Base-by-base conservation (phyloP, 2,888 invertebrate genomes). In the Entomobrya multifasciata region DNA sequence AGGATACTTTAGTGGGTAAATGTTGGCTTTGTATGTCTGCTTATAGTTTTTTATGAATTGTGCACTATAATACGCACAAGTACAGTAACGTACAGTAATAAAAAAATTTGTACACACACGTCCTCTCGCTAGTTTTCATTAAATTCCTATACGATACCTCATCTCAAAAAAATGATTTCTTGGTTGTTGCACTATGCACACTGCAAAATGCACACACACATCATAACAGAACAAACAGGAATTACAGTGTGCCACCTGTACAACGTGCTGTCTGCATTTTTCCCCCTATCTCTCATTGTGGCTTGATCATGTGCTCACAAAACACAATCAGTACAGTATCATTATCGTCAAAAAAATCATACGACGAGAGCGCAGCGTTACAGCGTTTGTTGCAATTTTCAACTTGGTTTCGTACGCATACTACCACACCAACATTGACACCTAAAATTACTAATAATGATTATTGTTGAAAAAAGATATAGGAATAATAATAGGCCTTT, bases 51-150 rank as follows among this genome's bases (percentile, higher is more conserved):
- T 13, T 2, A 55, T 52, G 52, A 15, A 3, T 17, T 52, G n/a
- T 11, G 25, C 57, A 57, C 11, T 15, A 5, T 30, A 11, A 10
- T n/a, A 36, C 65, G 36, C 30, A 15, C n/a, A 20, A 0, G 36
- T 17, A 36, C 36, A 65, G 17, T 65, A 10, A 25, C 11, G 60
- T 13, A 60, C 25, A n/a, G 55, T 15, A 52, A 13, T 25, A 3
- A 25, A 57, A 57, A 57, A 57, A 22, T 22, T 10, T 15, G 2
- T n/a, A 22, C 13, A 44, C 67, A 44, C 47, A 25, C 44, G 67
- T 67, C 67, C 67, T 67, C 44, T 67, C 67, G 41, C 67, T 67
- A 65, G 65, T 17, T 67, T 36, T 67, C 47, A 20, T 25, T 44
- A 44, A 67, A 67, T 36, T 36, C 36, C 36, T 36, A 4, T 36